Base-by-base conservation (phyloP, 2,888 invertebrate genomes). In the Caenorhabditis sp. region DNA sequence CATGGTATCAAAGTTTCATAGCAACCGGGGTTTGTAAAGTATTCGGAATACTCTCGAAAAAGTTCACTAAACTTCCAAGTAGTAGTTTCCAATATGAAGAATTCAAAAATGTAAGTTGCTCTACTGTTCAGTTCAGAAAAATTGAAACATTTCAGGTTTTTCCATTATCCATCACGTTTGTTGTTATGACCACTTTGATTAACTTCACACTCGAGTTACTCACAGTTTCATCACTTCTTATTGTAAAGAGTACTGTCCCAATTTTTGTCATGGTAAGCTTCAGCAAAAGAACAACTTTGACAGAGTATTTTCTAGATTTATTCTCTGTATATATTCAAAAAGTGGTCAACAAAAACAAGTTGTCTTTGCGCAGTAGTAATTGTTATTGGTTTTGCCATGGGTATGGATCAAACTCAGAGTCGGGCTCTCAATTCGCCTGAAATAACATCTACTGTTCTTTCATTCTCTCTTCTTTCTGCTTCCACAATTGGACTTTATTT, bases 151-250 rank as follows among this genome's bases (percentile, higher is more conserved):
- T 83, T 66, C 89, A 95, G 94, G 92, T 96, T 10, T 89, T 97
- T 27, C 97, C 97, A 1, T 89, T 99, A 27, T 95, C 97, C n/a
- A 88, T 95, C 66, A 91, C 97, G 85, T 99, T 99, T 88, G 95
- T 95, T n/a, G 90, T 92, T 37, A 99, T 97, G 97, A 95, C 99
- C 86, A 92, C 94, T 17, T 93, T 94, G 82, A 99, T 97, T 89
- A 99, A 97, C 89, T 43, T 43, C 43, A 43, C 43, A 43, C 12
- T 43, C 17, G 43, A 43, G 17, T 43, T 43, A 3, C 43, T 43
- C 43, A 43, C 43, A 12, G 43, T 43, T 43, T 43, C 43, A 43
- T 17, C 43, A 14, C 17, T 43, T 10, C 12, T 43, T 10, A 43
- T 43, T 43, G 43, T 43, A 6, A 43, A 43, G 43, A 43, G 43